Base-by-base conservation (phyloP, 2,797 vertebrate genomes). In the Hipposideros larvatus region DNA sequence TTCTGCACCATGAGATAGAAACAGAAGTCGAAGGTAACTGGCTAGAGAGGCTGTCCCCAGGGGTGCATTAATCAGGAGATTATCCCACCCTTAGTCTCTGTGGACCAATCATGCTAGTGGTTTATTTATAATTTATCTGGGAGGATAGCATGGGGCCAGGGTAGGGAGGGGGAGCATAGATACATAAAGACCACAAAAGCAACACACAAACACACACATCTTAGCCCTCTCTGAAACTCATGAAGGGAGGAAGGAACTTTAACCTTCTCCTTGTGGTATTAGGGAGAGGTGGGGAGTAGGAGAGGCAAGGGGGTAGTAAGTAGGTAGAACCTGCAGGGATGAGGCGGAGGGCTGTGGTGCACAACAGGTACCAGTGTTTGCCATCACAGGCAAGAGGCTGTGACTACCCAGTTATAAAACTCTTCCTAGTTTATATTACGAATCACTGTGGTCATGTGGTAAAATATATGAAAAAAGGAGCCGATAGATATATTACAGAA, bases 71-170 rank as follows among this genome's bases (percentile, higher is more conserved):
- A 96, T 97, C 95, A 95, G 87, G 71, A 94, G 93, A 96, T 97
- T 96, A 95, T 92, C 82, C 94, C 90, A 93, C 87, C 85, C 79
- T 93, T 84, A 74, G 83, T 96, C 97, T 96, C 96, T 55, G 48
- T 51, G 92, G 96, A 73, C 94, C 97, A 97, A 93, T 98, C 96
- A 93, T 31, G 78, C 73, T 74, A 68, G 75, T 84, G 91, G 87
- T 77, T 96, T 97, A 94, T 96, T 97, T 97, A 97, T 97, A 94
- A 92, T 96, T 96, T 96, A 92, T 96, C 96, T 95, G 71, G 78
- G 79, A 93, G 53, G 73, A 82, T 79, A 94, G 73, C 51, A 37
- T 71, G 77, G 93, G 78, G 71, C 96, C 43, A 90, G 87, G 57
- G 46, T 83, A 87, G 68, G 92, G 78, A 86, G 41, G 66, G n/a